These are phyloP conservation scores for Tonatia bakeri DNA, from an alignment of 2,113 vertebrate genomes.

Conservation along the genomic window DNA sequence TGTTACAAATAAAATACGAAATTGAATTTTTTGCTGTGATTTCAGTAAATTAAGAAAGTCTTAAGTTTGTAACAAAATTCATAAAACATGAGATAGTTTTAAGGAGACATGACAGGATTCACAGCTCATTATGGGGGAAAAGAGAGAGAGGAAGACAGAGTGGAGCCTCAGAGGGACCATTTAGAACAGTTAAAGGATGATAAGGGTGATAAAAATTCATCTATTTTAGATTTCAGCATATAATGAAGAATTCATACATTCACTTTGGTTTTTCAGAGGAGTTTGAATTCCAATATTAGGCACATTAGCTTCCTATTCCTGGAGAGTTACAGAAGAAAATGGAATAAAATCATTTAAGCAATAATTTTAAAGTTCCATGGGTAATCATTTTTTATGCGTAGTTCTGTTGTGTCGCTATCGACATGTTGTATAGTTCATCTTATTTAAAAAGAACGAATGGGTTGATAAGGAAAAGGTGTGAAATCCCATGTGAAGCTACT, in stretches of 20 bases:
- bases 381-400: neutral
- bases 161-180: neutral
- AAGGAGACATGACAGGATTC: neutral
- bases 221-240: conserved; percentile 8
- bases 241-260: neutral
- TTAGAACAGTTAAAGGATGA: neutral
- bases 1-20: neutral
- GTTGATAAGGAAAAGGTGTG: neutral
- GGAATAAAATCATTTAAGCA: neutral
- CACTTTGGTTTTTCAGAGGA: neutral
- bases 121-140: neutral
- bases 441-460: neutral
- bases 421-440: neutral
- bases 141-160: neutral
- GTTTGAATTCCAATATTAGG: neutral
- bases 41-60: neutral
- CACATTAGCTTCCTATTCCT: neutral
- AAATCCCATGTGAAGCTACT: neutral
- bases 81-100: neutral
- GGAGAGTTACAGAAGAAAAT: neutral
- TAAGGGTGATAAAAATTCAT: conserved; percentile 2
- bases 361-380: neutral
- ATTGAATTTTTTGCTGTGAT: neutral
- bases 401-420: neutral
- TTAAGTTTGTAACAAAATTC: neutral